phyloP scores from a whole-genome alignment of 2,113 vertebrate species.

The Rhodinocichla rosea region DNA sequence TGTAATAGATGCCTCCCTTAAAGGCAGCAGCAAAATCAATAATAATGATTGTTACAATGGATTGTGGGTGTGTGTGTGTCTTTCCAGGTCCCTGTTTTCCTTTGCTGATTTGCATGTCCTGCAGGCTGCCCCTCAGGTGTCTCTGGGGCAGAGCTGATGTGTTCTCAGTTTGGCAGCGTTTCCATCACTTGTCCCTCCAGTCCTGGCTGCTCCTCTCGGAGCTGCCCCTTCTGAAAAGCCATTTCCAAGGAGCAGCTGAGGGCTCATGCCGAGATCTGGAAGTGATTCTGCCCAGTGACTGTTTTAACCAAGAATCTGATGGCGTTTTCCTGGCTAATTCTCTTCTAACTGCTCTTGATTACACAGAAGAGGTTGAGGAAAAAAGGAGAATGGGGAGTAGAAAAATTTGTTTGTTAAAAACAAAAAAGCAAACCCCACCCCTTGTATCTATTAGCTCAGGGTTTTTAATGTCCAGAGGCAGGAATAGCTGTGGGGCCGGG shows the following conservation, averaged over 20 bases:
- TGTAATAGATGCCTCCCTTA: constrained; percentile 68
- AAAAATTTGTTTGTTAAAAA: not conserved
- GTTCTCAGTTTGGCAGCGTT: not conserved
- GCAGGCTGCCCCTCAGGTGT: not conserved
- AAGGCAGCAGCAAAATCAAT: constrained; percentile 70
- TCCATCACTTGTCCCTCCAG: not conserved
- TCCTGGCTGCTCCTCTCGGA: fast-evolving
- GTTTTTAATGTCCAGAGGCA: not conserved
- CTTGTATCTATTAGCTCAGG: fast-evolving
- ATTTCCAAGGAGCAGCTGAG: not conserved
- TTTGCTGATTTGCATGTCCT: not conserved
- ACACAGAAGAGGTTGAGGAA: not conserved
- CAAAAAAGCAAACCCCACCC: fast-evolving
- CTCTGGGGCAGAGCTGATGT: not conserved
- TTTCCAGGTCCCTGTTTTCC: not conserved
- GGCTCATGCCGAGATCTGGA: not conserved
- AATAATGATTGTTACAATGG: constrained; percentile 67
- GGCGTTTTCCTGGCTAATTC: not conserved
- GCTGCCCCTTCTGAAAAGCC: not conserved
- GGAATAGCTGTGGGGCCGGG: not conserved
- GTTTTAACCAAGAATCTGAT: not conserved
- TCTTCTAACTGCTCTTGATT: not conserved
- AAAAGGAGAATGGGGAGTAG: not conserved
- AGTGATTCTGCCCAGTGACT: not conserved
- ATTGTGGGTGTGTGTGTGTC: not conserved